phyloP scores from a whole-genome alignment of 2,113 vertebrate genomes.

The Ceyx margarethae region DNA sequence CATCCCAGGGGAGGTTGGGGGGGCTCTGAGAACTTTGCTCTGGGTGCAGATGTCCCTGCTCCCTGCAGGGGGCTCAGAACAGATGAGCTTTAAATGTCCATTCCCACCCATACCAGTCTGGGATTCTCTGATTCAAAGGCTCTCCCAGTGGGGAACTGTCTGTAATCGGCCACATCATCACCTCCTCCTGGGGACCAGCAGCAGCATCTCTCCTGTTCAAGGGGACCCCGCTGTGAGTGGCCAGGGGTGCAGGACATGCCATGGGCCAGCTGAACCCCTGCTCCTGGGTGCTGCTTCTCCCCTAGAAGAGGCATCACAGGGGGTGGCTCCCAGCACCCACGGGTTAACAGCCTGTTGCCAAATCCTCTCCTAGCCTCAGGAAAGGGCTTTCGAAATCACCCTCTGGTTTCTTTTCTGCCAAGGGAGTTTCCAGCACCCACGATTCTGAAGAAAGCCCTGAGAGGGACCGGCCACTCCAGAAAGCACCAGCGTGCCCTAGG shows the following conservation, averaged over 20 bases:
- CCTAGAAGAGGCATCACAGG: neutral
- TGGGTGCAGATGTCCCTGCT: too few relatives aligned
- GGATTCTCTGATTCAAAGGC: neutral
- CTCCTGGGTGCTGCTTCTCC: neutral
- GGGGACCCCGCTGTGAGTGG: neutral
- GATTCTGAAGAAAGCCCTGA: neutral
- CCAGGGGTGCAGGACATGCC: neutral
- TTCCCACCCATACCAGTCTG: too few relatives aligned
- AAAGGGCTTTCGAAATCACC: neutral
- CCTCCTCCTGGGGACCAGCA: neutral
- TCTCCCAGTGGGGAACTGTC: neutral
- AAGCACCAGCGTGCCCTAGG: neutral
- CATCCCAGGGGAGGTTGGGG: too few relatives aligned
- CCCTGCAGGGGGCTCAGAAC: too few relatives aligned
- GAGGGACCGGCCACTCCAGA: too few relatives aligned
- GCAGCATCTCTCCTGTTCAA: neutral
- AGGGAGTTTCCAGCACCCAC: rapidly evolving
- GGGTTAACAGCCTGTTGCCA: neutral
- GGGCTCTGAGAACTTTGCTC: too few relatives aligned
- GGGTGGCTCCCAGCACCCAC: neutral
- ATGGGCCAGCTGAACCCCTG: neutral
- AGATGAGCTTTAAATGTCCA: too few relatives aligned
- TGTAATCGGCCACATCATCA: neutral
- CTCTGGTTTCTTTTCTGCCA: neutral
- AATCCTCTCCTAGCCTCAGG: neutral